Evolutionary conservation across 2,113 vertebrate genomes (phyloP).

Genomic region (Anolis sagrei): DNA sequence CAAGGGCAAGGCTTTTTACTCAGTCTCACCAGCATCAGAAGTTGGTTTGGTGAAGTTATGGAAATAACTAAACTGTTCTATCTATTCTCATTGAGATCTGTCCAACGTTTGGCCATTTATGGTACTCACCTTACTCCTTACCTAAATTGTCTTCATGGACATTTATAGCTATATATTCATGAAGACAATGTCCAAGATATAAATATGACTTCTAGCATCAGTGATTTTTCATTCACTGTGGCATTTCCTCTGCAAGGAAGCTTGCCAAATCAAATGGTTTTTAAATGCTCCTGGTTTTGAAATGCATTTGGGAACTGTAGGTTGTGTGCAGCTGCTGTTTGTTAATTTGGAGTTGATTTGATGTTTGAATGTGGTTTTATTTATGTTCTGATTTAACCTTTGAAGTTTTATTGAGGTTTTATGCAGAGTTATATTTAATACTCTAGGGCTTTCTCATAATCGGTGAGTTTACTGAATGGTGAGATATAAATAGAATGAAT

Average conservation of each 20-base stretch:
- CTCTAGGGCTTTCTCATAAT: not conserved
- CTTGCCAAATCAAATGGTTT: not conserved
- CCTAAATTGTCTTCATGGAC: too few relatives aligned
- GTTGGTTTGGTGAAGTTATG: not conserved
- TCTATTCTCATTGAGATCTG: too few relatives aligned
- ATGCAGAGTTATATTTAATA: slow-evolving; percentile 19
- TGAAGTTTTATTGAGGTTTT: slow-evolving; percentile 14
- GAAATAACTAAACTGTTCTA: too few relatives aligned
- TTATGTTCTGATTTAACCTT: slow-evolving; percentile 2
- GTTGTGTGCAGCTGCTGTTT: not conserved
- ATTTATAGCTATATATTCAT: too few relatives aligned
- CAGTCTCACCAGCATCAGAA: too few relatives aligned
- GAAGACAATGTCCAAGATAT: too few relatives aligned
- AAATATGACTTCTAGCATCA: not conserved
- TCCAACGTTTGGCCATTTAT: too few relatives aligned
- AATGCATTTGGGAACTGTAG: not conserved
- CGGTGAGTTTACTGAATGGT: not conserved
- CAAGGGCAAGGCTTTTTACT: too few relatives aligned
- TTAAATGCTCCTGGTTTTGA: not conserved
- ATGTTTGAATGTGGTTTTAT: slow-evolving; percentile 14
- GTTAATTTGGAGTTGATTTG: not conserved
- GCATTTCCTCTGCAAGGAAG: not conserved
- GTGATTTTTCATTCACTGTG: not conserved
- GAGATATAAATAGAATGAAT: not conserved
- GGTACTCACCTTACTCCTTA: too few relatives aligned